These are phyloP conservation scores for Lochmaea crataegi DNA, from an alignment of 2,888 invertebrate species.

Conservation along the genomic window DNA sequence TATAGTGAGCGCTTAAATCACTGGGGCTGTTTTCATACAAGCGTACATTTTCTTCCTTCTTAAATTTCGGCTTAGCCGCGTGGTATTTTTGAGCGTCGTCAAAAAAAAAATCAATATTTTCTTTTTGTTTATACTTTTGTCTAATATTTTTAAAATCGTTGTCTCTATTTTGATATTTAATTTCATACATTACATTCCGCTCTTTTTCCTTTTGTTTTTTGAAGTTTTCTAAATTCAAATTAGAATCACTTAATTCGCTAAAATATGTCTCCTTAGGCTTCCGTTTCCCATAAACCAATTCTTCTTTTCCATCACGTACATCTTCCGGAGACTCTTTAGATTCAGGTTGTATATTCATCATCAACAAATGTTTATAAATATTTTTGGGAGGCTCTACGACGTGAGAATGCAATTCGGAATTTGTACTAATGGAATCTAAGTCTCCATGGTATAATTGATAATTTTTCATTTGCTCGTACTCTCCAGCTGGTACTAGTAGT, in stretches of 20 bases:
- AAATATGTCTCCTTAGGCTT: background rate
- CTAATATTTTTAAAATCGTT: background rate
- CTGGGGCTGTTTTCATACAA: background rate
- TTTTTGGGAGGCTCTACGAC: conserved; percentile 9
- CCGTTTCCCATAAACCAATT: conserved; percentile 11
- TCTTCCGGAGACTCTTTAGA: conserved; percentile 2
- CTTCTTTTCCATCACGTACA: background rate
- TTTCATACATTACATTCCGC: background rate
- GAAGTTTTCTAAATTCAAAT: background rate
- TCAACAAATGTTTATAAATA: conserved; percentile 22
- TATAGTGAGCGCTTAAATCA: conserved; percentile 7
- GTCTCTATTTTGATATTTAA: background rate
- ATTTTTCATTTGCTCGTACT: conserved; percentile 8
- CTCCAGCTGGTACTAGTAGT: conserved; percentile 5
- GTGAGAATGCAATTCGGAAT: background rate
- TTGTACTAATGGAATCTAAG: background rate
- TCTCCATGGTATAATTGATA: conserved; percentile 3
- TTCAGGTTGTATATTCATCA: conserved; percentile 5
- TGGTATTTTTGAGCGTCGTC: conserved; percentile 4
- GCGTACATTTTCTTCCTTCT: background rate
- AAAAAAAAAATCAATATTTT: background rate
- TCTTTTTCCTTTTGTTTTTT: conserved; percentile 8
- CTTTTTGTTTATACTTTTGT: background rate
- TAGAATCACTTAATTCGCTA: background rate
- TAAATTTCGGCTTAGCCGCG: background rate